Evolutionary conservation across 2,888 invertebrate species (phyloP).

Genomic region (Colletes collaris): DNA sequence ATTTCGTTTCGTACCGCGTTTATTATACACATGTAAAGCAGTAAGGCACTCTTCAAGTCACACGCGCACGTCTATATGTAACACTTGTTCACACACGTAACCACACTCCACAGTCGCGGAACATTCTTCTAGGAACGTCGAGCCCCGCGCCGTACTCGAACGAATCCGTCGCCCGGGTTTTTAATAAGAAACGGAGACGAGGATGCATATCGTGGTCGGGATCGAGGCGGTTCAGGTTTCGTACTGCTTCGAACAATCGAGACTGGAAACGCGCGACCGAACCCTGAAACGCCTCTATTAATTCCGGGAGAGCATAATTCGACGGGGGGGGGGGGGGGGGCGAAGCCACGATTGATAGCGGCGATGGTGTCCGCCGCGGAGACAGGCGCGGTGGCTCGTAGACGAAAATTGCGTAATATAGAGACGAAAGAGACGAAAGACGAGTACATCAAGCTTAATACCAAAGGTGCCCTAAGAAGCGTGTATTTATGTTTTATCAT

Average conservation of each 20-base stretch:
- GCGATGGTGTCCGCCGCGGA: constrained; percentile 4
- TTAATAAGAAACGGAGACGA: no score
- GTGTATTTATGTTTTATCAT: constrained; percentile 85
- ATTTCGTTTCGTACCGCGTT: constrained; percentile 57
- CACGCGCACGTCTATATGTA: constrained; percentile 54
- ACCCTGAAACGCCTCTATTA: background rate
- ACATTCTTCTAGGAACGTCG: constrained; percentile 41
- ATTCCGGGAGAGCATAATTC: constrained; percentile 15
- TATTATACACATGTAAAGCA: constrained; percentile 35
- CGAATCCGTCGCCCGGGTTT: background rate
- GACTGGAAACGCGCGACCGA: background rate
- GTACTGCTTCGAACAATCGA: background rate
- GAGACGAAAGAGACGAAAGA: constrained; percentile 67
- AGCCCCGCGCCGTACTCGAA: constrained; percentile 49
- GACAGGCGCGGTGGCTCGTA: constrained; percentile 56
- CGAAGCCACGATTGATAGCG: no score
- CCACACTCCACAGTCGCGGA: constrained; percentile 45
- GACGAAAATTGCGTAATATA: constrained; percentile 64
- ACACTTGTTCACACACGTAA: constrained; percentile 57
- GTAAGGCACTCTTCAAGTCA: constrained; percentile 62
- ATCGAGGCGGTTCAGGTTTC: background rate
- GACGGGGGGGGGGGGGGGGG: no score
- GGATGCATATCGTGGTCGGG: no score
- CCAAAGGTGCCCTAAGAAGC: constrained; percentile 93
- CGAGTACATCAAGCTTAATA: constrained; percentile 89